phyloP scores from a whole-genome alignment of 1,140 invertebrate genomes.

The Argopecten irradians region DNA sequence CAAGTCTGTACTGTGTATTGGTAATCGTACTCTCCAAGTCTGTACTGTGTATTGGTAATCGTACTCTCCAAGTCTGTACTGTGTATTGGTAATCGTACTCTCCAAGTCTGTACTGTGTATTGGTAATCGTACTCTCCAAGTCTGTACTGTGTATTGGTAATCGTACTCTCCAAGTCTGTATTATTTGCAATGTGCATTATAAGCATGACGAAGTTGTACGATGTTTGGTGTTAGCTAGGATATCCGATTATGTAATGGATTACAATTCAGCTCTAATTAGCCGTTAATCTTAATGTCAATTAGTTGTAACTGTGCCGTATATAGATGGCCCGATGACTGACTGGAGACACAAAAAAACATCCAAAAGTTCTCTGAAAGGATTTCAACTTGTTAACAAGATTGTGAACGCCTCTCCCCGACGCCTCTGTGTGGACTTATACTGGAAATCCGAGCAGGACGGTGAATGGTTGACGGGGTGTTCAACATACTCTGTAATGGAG shows the following conservation, averaged over 20 bases:
- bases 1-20: no score
- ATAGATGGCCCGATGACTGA: neutral
- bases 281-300: constrained; percentile 4
- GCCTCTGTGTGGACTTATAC: neutral
- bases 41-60: no score
- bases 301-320: neutral
- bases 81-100: no score
- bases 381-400: neutral
- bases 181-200: neutral
- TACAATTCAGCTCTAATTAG: neutral
- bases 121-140: no score
- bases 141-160: no score
- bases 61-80: no score
- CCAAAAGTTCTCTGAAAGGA: neutral
- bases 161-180: neutral
- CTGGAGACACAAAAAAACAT: neutral
- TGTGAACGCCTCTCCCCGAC: neutral
- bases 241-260: neutral
- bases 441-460: neutral
- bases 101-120: no score
- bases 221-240: neutral
- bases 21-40: no score
- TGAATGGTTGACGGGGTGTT: neutral
- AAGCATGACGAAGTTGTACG: neutral
- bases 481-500: neutral